Evolutionary conservation across 2,888 invertebrate genomes (phyloP).

Genomic region (Clunio marinus): DNA sequence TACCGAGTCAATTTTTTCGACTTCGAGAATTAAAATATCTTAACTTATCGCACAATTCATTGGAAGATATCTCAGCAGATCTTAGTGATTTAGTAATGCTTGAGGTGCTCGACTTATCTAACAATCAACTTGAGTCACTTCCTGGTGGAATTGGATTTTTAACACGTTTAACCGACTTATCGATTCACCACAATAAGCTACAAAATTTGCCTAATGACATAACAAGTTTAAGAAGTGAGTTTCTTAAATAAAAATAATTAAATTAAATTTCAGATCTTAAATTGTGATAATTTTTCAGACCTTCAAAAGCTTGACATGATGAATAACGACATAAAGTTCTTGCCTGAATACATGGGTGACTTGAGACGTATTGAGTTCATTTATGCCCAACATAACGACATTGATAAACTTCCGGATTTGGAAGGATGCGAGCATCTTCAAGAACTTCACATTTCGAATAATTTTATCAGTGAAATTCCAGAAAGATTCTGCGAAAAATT

Average conservation of each 20-base stretch:
- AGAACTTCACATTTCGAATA: conserved; percentile 79
- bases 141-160: conserved; percentile 81
- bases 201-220: conserved; percentile 74
- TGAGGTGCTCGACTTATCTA: conserved; percentile 69
- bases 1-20: conserved; percentile 65
- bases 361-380: conserved; percentile 69
- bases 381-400: conserved; percentile 77
- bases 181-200: conserved; percentile 70
- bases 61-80: conserved; percentile 63
- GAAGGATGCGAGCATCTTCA: conserved; percentile 70
- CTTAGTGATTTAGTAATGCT: conserved; percentile 77
- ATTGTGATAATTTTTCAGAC: conserved; percentile 42
- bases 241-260: not conserved
- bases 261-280: not conserved
- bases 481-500: conserved; percentile 67
- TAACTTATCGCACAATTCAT: conserved; percentile 69
- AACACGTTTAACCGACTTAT: conserved; percentile 68
- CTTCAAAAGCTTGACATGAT: conserved; percentile 69
- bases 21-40: conserved; percentile 67
- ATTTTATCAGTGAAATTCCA: conserved; percentile 71
- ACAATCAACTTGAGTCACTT: conserved; percentile 67
- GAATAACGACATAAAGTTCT: conserved; percentile 62
- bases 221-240: conserved; percentile 73
- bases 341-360: conserved; percentile 66
- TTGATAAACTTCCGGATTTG: conserved; percentile 69